Base-by-base conservation (phyloP, 2,797 vertebrate genomes). In the Sebastes diaconus region DNA sequence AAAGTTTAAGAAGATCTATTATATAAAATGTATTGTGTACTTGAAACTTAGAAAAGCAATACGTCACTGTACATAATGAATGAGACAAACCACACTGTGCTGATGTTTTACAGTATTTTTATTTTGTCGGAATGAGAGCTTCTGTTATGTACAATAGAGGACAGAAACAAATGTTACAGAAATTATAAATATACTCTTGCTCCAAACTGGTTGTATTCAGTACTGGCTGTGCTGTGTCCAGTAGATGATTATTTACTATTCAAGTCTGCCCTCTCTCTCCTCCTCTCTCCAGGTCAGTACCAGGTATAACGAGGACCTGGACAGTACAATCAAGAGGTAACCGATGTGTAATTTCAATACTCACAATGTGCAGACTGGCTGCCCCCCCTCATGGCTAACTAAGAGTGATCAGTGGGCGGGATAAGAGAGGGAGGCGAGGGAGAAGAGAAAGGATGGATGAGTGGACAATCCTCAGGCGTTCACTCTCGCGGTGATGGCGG, bases 121-220 rank as follows among this genome's bases (percentile, higher is more conserved):
- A 94, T 95, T 91, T 90, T 68, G 59, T 91, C 67, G 77, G 90
- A 94, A 92, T 92, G 88, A 93, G 87, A 90, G 92, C 89, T 94
- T 93, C 92, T 94, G 88, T 93, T 96, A 96, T 95, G 89, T 96
- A 96, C 95, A 96, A 94, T 91, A 94, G 87, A 86, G 79, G 93
- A 95, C 92, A 94, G 90, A 95, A 95, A 94, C 88, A 91, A 88
- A 91, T 82, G 61, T 88, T 88, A 94, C 91, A 93, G 90, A 90
- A 88, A 87, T 91, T 84, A 95, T 96, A 95, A 96, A 96, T 95
- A 96, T 92, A 91, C 75, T 91, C 89, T 77, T 84, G 85, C 79
- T 94, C 86, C 87, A 84, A 27, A 70, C 65, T 27, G 67, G 32
- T 72, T 80, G 61, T 75, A 39, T 68, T 81, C n/a, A 39, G 52